Conservation (phyloP, 2,113 vertebrate genomes). For the Chloebia gouldiae region DNA sequence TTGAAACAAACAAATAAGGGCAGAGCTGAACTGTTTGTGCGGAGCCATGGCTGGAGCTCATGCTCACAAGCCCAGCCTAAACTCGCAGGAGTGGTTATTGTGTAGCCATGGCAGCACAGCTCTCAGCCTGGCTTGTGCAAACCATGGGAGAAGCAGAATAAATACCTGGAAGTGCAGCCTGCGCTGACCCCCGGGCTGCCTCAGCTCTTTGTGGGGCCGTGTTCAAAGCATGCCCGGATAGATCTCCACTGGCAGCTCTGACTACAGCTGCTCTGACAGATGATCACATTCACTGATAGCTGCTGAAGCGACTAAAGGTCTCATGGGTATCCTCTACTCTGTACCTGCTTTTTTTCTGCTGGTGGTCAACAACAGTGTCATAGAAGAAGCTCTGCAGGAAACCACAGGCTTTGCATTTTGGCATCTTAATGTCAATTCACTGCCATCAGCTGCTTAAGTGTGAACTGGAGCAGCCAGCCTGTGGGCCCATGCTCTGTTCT, state of each 20-base stretch:
- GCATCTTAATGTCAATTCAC: neutral
- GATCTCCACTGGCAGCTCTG: neutral
- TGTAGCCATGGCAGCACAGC: neutral
- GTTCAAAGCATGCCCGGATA: neutral
- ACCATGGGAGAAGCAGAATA: neutral
- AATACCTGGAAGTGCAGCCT: neutral
- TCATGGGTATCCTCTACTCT: neutral
- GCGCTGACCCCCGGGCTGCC: neutral
- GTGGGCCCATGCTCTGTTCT: neutral
- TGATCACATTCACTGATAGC: neutral
- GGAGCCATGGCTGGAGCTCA: neutral
- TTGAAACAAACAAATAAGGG: slow-evolving; percentile 3
- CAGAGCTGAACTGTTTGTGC: neutral
- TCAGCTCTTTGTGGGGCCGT: fast-evolving
- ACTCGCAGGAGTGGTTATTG: neutral
- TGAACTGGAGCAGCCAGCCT: neutral
- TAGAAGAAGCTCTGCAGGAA: neutral
- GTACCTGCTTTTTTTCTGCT: neutral
- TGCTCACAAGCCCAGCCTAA: neutral
- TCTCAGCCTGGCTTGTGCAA: neutral
- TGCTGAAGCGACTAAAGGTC: neutral
- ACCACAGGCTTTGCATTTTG: neutral
- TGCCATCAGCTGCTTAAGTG: neutral
- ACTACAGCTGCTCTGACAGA: neutral
- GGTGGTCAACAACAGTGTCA: neutral